Evolutionary conservation across 1,140 invertebrate species (phyloP).

Genomic region (Manduca sexta): DNA sequence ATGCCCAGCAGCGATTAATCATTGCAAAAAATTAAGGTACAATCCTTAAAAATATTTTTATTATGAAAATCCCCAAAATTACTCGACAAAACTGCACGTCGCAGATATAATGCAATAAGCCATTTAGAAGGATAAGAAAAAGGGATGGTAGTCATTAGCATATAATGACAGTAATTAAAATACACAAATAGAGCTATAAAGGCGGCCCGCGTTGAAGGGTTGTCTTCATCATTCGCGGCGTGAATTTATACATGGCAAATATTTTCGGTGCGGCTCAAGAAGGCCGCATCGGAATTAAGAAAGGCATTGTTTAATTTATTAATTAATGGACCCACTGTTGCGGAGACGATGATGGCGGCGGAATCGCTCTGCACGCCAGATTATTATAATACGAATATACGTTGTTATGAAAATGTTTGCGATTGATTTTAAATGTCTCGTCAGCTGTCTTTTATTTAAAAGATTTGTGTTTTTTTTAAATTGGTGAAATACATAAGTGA

Average conservation of each 20-base stretch:
- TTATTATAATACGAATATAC: slow-evolving; percentile 11
- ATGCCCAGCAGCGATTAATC: slow-evolving; percentile 66
- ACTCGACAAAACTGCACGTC: slow-evolving; percentile 49
- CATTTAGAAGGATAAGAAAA: slow-evolving; percentile 73
- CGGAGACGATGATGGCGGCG: slow-evolving; percentile 36
- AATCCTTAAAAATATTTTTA: slow-evolving; percentile 58
- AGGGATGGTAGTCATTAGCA: slow-evolving; percentile 74
- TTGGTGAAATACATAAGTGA: no score
- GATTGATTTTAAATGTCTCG: no score
- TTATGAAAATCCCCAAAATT: slow-evolving; percentile 67
- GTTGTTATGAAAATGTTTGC: slow-evolving; percentile 2
- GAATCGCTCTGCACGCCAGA: slow-evolving; percentile 26
- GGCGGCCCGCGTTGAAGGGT: slow-evolving; percentile 67
- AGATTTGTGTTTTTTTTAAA: no score
- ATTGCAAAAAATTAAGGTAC: slow-evolving; percentile 52
- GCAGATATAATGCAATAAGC: slow-evolving; percentile 70
- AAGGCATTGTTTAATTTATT: slow-evolving; percentile 69
- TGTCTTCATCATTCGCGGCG: slow-evolving; percentile 66
- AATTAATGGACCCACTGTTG: slow-evolving; percentile 66
- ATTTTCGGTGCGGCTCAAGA: slow-evolving; percentile 61
- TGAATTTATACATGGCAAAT: slow-evolving; percentile 71
- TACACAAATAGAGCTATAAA: slow-evolving; percentile 75
- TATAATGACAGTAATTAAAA: slow-evolving; percentile 76
- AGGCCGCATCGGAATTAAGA: slow-evolving; percentile 54
- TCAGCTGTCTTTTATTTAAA: no score